These are phyloP conservation scores for Paracentrotus lividus DNA, from an alignment of 53 echinoderm and acorn worm species.

Conservation along the genomic window DNA sequence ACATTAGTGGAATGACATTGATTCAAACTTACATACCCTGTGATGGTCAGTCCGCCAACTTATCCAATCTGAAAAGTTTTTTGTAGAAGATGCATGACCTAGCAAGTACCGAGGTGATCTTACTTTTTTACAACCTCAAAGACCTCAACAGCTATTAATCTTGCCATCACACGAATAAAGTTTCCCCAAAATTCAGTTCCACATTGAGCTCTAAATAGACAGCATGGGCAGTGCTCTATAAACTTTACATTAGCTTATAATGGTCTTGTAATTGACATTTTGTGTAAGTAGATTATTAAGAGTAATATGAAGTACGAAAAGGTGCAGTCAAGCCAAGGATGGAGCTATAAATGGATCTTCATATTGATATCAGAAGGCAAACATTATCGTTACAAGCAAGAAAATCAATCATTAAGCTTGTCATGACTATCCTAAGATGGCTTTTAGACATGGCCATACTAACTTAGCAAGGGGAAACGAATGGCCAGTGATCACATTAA, in stretches of 20 bases:
- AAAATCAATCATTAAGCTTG: slow-evolving; percentile 38
- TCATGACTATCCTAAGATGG: neutral
- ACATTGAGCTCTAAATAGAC: neutral
- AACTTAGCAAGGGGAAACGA: neutral
- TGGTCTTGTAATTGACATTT: slow-evolving; percentile 27
- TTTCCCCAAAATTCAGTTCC: slow-evolving; percentile 10
- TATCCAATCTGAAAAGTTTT: no score
- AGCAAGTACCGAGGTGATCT: no score
- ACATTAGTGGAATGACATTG: no score
- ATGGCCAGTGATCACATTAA: slow-evolving; percentile 35
- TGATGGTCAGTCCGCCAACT: no score
- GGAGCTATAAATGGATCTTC: slow-evolving; percentile 9
- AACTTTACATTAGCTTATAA: slow-evolving; percentile 12
- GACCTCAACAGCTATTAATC: slow-evolving; percentile 19
- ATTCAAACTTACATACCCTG: no score
- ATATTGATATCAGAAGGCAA: neutral
- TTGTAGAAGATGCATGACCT: no score
- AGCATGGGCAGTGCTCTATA: slow-evolving; percentile 15
- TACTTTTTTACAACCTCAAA: neutral
- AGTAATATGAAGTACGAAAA: neutral
- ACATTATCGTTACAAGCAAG: slow-evolving; percentile 3
- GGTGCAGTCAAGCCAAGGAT: slow-evolving; percentile 39
- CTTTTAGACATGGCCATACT: neutral
- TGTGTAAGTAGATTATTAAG: slow-evolving; percentile 12
- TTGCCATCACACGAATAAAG: slow-evolving; percentile 1